phyloP scores from a whole-genome alignment of 2,797 vertebrate genomes.

The Pogonophryne albipinna region DNA sequence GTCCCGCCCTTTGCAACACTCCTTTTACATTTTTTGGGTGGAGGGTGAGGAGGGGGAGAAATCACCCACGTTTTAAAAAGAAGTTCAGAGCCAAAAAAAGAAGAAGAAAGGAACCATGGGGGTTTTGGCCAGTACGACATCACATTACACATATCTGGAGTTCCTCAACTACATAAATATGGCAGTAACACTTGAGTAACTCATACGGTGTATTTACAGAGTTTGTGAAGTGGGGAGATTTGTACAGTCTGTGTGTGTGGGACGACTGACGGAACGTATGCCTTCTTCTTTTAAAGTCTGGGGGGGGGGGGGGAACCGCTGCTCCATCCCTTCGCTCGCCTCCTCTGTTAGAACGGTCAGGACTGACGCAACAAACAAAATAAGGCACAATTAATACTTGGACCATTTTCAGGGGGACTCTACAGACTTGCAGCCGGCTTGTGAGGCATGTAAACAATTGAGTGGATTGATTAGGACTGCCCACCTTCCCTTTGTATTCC shows the following conservation, averaged over 20 bases:
- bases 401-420: slow-evolving; percentile 80
- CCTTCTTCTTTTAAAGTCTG: slow-evolving; percentile 82
- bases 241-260: slow-evolving; percentile 81
- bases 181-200: slow-evolving; percentile 99
- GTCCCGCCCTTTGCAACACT: slow-evolving; percentile 81
- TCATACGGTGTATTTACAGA: slow-evolving; percentile 92
- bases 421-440: slow-evolving; percentile 86
- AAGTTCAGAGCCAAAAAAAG: slow-evolving; percentile 60
- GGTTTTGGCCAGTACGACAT: slow-evolving; percentile 93
- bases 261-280: slow-evolving; percentile 78
- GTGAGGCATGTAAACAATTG: slow-evolving; percentile 83
- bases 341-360: slow-evolving; percentile 83
- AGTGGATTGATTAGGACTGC: slow-evolving; percentile 77
- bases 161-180: slow-evolving; percentile 91
- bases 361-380: slow-evolving; percentile 90
- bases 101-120: slow-evolving; percentile 71
- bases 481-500: slow-evolving; percentile 80
- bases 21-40: slow-evolving; percentile 18
- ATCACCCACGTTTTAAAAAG: slow-evolving; percentile 80
- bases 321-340: slow-evolving; percentile 47
- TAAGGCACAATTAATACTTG: slow-evolving; percentile 99
- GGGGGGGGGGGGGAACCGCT: slow-evolving; percentile 73
- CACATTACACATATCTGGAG: slow-evolving; percentile 87
- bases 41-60: slow-evolving; percentile 28
- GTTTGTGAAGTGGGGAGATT: slow-evolving; percentile 85